These are phyloP conservation scores for Cotesia glomerata DNA, from an alignment of 1,140 invertebrate genomes.

Conservation along the genomic window DNA sequence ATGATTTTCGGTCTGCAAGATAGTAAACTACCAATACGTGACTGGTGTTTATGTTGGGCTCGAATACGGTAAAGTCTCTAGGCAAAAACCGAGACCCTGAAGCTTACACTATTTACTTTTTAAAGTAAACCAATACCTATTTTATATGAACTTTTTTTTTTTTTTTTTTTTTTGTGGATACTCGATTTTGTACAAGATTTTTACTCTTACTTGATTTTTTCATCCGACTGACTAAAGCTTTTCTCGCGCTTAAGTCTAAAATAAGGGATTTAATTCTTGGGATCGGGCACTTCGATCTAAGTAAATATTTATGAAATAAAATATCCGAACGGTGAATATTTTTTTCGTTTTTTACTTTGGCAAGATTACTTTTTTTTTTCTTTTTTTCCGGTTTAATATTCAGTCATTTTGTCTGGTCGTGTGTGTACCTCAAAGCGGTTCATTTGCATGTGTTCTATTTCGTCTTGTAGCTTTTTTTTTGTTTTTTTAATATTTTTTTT, in stretches of 20 bases:
- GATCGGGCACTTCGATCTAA: too few relatives aligned
- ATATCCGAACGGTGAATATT: too few relatives aligned
- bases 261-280: too few relatives aligned
- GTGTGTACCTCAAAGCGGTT: background rate
- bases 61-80: background rate
- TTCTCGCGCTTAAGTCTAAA: too few relatives aligned
- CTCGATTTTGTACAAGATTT: background rate
- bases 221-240: too few relatives aligned
- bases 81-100: conserved; percentile 5
- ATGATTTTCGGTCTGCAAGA: background rate
- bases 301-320: too few relatives aligned
- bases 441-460: background rate
- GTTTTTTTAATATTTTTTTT: background rate
- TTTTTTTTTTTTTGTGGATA: conserved; percentile 14
- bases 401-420: background rate
- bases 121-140: conserved; percentile 1
- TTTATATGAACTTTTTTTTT: conserved; percentile 8
- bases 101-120: conserved; percentile 10
- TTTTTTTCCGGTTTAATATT: background rate
- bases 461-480: background rate
- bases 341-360: too few relatives aligned
- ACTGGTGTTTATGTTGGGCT: conserved; percentile 4
- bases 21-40: conserved; percentile 20
- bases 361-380: too few relatives aligned
- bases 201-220: background rate